Evolutionary conservation across 2,113 vertebrate genomes (phyloP).

Genomic region (Psophia crepitans): DNA sequence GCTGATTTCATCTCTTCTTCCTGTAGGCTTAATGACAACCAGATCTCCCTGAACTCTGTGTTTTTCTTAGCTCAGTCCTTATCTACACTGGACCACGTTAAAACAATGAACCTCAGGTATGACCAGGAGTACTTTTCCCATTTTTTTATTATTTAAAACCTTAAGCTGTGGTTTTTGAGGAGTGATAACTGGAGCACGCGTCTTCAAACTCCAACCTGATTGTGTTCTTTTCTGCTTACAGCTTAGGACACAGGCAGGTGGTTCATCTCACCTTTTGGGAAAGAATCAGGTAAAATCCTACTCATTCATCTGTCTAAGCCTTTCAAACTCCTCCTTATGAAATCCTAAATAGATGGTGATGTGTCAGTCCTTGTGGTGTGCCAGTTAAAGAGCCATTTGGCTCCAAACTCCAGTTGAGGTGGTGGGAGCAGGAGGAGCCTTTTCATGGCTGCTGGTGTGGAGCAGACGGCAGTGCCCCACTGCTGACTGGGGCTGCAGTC

Average conservation of each 20-base stretch:
- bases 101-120: slow-evolving; percentile 78
- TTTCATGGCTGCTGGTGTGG: background rate
- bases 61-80: slow-evolving; percentile 71
- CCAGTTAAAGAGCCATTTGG: background rate
- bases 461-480: background rate
- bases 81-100: slow-evolving; percentile 33
- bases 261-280: slow-evolving; percentile 48
- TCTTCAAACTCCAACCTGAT: background rate
- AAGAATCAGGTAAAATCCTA: slow-evolving; percentile 14
- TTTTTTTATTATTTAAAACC: background rate
- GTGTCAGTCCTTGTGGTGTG: background rate
- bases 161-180: background rate
- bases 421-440: background rate
- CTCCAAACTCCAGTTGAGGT: background rate
- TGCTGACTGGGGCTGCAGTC: background rate
- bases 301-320: background rate
- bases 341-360: background rate
- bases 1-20: background rate
- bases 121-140: background rate
- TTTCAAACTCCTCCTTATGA: background rate
- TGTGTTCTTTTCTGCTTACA: slow-evolving; percentile 44
- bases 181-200: background rate
- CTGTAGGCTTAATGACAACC: slow-evolving; percentile 78
- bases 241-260: slow-evolving; percentile 43
- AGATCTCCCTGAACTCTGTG: slow-evolving; percentile 68